Percentiles rank a stretch among this genome's conserved stretches.
These are phyloP conservation scores for Miltochrista miniata DNA, from an alignment of 2,888 invertebrate genomes.

Conservation along the genomic window DNA sequence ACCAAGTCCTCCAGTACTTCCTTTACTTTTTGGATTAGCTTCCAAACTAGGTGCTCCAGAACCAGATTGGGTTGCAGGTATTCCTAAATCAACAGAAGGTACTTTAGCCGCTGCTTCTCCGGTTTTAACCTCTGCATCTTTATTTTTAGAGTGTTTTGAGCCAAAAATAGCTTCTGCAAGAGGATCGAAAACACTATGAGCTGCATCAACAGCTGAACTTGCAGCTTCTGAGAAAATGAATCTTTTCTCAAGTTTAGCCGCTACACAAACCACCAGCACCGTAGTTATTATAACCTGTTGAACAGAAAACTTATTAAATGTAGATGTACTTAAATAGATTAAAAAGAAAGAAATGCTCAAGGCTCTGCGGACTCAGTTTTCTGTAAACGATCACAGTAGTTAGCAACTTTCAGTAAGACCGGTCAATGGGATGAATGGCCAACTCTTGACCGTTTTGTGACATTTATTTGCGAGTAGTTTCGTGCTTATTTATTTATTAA, in stretches of 20 bases:
- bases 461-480: too few relatives aligned
- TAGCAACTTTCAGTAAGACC: too few relatives aligned
- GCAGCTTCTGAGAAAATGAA: conserved; percentile 40
- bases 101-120: not conserved
- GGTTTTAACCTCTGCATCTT: conserved; percentile 64
- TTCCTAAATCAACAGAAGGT: not conserved
- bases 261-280: conserved; percentile 63
- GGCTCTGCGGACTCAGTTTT: too few relatives aligned
- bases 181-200: not conserved
- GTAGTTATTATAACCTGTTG: conserved; percentile 65
- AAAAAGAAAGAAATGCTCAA: too few relatives aligned
- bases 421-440: too few relatives aligned
- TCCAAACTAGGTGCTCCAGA: not conserved
- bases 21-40: too few relatives aligned
- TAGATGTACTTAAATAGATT: too few relatives aligned
- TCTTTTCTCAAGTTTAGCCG: conserved; percentile 64
- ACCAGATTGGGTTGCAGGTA: not conserved
- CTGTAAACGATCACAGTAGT: too few relatives aligned
- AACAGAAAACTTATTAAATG: too few relatives aligned
- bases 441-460: too few relatives aligned
- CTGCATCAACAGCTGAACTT: not conserved
- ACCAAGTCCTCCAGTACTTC: too few relatives aligned
- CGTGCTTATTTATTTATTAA: too few relatives aligned
- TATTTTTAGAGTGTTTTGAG: conserved; percentile 71
- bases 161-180: conserved; percentile 59